Conservation (phyloP, 1,140 invertebrate genomes). For the Delia radicum region DNA sequence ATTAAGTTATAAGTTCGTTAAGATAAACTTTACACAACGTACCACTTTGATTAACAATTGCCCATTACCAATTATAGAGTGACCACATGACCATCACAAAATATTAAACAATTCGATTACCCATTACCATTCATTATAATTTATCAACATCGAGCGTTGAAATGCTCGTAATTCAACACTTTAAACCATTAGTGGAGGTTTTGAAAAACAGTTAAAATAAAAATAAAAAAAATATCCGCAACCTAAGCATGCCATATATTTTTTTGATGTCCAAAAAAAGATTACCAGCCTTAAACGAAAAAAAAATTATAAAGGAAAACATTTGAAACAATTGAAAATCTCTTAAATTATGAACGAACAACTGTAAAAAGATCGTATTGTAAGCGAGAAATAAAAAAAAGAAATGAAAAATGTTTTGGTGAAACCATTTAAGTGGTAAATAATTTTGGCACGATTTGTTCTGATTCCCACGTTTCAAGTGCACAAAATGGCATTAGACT, state of each 20-base stretch:
- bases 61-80: no score
- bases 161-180: slow-evolving; percentile 32
- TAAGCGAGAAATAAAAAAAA: slow-evolving; percentile 11
- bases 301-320: no score
- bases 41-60: no score
- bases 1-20: no score
- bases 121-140: slow-evolving; percentile 34
- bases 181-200: slow-evolving; percentile 27
- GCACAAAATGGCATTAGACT: slow-evolving; percentile 17
- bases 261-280: slow-evolving; percentile 12
- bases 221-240: neutral
- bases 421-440: slow-evolving; percentile 34
- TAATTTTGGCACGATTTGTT: slow-evolving; percentile 36
- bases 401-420: slow-evolving; percentile 33
- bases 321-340: slow-evolving; percentile 23
- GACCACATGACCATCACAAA: no score
- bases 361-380: neutral
- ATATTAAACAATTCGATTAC: slow-evolving; percentile 16
- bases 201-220: neutral
- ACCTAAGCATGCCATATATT: neutral
- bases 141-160: slow-evolving; percentile 34
- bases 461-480: slow-evolving; percentile 36
- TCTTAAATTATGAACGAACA: slow-evolving; percentile 20
- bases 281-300: neutral
- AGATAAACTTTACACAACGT: no score